Conservation (phyloP, 2,113 vertebrate species). For the Cathartes aura region DNA sequence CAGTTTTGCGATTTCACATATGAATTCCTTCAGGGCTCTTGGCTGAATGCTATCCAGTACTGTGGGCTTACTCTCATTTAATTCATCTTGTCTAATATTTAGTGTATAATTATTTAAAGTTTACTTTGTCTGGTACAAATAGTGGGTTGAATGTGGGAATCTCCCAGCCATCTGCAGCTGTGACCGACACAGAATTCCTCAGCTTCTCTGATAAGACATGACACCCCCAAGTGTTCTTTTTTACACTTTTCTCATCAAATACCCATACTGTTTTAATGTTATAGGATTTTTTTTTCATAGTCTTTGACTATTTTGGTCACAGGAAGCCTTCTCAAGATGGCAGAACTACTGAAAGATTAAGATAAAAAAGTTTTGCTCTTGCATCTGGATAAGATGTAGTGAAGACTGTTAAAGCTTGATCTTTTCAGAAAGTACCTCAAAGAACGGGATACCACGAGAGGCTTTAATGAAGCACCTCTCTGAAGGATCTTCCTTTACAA, state of each 20-base stretch:
- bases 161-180: not conserved
- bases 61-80: not conserved
- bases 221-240: not conserved
- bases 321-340: not conserved
- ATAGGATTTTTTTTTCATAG: not conserved
- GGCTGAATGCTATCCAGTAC: not conserved
- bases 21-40: not conserved
- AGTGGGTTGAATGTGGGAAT: not conserved
- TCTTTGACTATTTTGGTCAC: not conserved
- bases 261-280: not conserved
- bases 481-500: not conserved
- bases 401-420: not conserved
- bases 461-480: not conserved
- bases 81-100: not conserved
- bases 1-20: not conserved
- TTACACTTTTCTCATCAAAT: not conserved
- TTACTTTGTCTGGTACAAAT: not conserved
- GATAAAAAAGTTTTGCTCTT: not conserved
- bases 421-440: not conserved
- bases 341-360: not conserved
- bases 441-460: not conserved
- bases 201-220: not conserved
- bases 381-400: not conserved
- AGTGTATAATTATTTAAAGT: not conserved
- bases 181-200: not conserved